Percentiles rank a stretch among this genome's conserved stretches.
Conservation (phyloP, 1,140 invertebrate species). For the Euglossa dilemma region DNA sequence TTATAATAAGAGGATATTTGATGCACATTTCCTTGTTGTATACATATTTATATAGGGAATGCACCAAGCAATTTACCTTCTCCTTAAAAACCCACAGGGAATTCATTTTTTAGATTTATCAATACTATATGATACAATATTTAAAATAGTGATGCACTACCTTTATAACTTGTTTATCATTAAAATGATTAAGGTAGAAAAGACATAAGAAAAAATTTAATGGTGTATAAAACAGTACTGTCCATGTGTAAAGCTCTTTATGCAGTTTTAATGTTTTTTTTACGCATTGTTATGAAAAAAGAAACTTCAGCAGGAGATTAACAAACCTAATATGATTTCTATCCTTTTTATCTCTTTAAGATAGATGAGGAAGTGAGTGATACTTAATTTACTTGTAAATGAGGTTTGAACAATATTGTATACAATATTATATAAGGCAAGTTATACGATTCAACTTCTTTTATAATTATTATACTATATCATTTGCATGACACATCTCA, state of each 20-base stretch:
- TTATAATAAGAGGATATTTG: constrained; percentile 44
- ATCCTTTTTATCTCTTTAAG: neutral
- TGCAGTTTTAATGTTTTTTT: neutral
- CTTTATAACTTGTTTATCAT: neutral
- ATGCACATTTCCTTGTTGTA: constrained; percentile 6
- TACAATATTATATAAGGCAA: neutral
- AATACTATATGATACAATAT: neutral
- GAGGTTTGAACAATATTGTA: neutral
- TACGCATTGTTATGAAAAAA: neutral
- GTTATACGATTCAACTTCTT: neutral
- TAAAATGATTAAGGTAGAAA: no score
- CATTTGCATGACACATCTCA: no score
- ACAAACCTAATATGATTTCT: neutral
- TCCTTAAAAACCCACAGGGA: constrained; percentile 51
- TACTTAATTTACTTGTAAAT: neutral
- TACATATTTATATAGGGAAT: constrained; percentile 27
- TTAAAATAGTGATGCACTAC: neutral
- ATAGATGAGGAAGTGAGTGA: neutral
- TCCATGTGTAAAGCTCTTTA: neutral
- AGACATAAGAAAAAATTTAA: neutral
- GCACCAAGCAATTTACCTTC: constrained; percentile 33
- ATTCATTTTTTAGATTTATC: neutral
- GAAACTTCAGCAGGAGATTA: neutral
- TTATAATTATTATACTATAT: no score
- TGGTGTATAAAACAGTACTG: neutral